Evolutionary conservation across 2,113 vertebrate species (phyloP), one percentile per base, ranked within the genome.

Genomic region (Sturnira hondurensis): DNA sequence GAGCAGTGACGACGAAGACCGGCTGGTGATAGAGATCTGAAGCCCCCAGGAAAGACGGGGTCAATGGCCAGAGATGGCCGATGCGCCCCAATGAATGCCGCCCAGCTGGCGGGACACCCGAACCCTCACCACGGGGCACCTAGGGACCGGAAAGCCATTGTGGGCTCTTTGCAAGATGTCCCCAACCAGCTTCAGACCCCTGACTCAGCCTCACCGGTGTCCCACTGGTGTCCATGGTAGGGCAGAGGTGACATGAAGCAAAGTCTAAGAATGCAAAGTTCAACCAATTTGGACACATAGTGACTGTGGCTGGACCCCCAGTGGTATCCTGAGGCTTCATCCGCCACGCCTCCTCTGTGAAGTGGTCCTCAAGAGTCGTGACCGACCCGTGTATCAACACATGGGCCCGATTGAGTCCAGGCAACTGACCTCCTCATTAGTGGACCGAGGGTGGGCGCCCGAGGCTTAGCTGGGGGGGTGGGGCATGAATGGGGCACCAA

Each of bases 1-100:
- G 31, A 99, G 98, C 94, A 99, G 98, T 0, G 99, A 99, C 0
- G 99, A 99, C 11, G 99, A 99, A 93, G 98, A 98, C 38, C 98
- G 98, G 31, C 93, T 99, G 1, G 97, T 99, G 68, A 99, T 99
- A 97, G 99, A 99, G 88, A 97, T 99, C 43, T 98, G 98, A 97
- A 3, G 16, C 17, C 41, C 33, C 10, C 0, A 24, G 33, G 43
- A 20, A 71, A 71, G 92, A 15, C 1, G 43, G n/a, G 1, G 0
- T 31, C 45, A 0, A 0, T 8, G 3, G 26, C 5, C 56, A 2
- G 17, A 26, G 47, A 19, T 61, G 1, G 7, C 4, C 10, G 45
- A 1, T 4, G 38, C 16, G 33, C n/a, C 17, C 3, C 22, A 10
- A 38, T 8, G 24, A 65, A 31, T 19, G 78, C 56, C 16, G 22